Base-by-base conservation (phyloP, 2,888 invertebrate genomes). In the Mechanitis mazaeus region DNA sequence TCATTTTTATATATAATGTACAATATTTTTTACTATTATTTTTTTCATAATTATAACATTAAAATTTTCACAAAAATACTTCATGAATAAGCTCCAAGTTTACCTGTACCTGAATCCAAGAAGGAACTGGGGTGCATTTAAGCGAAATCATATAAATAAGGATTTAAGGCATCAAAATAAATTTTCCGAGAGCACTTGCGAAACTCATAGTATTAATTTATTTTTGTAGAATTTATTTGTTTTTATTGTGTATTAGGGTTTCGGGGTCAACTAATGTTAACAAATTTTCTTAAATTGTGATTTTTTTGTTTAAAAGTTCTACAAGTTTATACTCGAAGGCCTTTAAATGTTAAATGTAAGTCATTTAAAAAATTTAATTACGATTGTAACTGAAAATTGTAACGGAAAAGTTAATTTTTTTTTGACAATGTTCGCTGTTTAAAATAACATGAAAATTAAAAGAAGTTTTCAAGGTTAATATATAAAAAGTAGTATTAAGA, bases 131-230 rank as follows among this genome's bases (percentile, higher is more conserved):
- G 68, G 80, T 81, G 81, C 87, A 80, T 84, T 84, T 86, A 81
- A 72, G 78, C 81, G 79, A 83, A 83, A 84, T 85, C 83, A 82
- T 85, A 86, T 87, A 87, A 86, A 87, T 85, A 87, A 87, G 85
- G 86, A 85, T 87, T 87, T 86, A 83, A 78, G 75, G 77, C 80
- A 80, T 81, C 79, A 78, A 77, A 79, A 82, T 83, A 83, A 81
- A 82, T 84, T 83, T 78, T 73, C 71, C 53, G 45, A 71, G 74
- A 75, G 71, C 68, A 64, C 68, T 69, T 69, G 70, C 75, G 72
- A 71, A 73, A 79, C 79, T 78, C 76, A 77, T 71, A 68, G 79
- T 77, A 79, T 84, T 83, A 83, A 81, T 85, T 83, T 77, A 81
- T 85, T 83, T 77, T 82, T 80, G 79, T 82, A 80, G 83, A 83